phyloP scores from a whole-genome alignment of 1,140 invertebrate genomes.

The Calliphora vicina region DNA sequence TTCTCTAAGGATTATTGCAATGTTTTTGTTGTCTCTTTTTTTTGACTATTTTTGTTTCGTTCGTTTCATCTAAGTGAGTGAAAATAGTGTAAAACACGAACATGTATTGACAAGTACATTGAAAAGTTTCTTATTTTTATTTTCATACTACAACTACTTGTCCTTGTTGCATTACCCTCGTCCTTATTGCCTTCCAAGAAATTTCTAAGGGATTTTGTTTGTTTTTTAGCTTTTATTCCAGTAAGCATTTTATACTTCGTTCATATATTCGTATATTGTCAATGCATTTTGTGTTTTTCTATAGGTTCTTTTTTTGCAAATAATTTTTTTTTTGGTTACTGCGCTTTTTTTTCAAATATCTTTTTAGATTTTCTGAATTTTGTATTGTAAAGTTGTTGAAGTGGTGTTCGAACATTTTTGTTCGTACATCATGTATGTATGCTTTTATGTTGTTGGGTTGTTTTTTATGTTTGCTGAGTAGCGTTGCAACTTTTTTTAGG shows the following conservation, averaged over 20 bases:
- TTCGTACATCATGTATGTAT: too few relatives aligned
- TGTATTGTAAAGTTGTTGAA: not conserved
- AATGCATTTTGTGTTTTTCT: not conserved
- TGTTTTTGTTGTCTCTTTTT: not conserved
- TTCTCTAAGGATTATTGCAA: not conserved
- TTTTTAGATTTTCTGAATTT: not conserved
- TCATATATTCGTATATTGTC: not conserved
- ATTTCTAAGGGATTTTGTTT: not conserved
- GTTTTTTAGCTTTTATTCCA: not conserved
- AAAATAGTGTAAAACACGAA: slow-evolving; percentile 14
- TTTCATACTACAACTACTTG: not conserved
- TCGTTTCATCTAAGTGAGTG: not conserved
- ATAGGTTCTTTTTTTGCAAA: too few relatives aligned
- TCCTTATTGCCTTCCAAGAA: not conserved
- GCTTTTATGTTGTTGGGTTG: too few relatives aligned
- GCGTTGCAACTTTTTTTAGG: too few relatives aligned
- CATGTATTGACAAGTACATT: not conserved
- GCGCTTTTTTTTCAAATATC: not conserved
- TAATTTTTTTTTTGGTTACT: not conserved
- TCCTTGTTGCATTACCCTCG: not conserved
- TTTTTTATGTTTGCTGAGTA: too few relatives aligned
- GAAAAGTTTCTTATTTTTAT: not conserved
- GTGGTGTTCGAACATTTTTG: not conserved
- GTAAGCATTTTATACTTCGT: not conserved
- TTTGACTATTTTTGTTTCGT: not conserved